A percentile compares a stretch with the other conserved stretches of the same genome.
Evolutionary conservation across 2,797 vertebrate species (phyloP).

Genomic region (Catamblyrhynchus diadema): DNA sequence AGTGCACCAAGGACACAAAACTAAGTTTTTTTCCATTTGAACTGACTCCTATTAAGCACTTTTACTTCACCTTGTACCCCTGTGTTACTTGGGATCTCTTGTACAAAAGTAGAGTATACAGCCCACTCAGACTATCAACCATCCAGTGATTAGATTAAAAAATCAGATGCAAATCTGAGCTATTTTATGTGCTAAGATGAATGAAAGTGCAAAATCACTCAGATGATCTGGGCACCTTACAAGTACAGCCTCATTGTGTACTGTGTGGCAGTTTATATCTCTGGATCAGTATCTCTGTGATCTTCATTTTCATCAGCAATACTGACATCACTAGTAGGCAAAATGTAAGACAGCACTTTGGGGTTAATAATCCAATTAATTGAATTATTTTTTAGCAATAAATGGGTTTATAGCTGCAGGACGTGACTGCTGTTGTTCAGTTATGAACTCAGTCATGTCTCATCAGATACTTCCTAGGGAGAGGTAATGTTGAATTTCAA

Average conservation of each 20-base stretch:
- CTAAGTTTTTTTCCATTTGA: neutral
- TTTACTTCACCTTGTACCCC: rapidly evolving
- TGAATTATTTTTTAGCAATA: neutral
- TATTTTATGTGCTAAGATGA: neutral
- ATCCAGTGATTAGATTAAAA: neutral
- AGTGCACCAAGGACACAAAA: neutral
- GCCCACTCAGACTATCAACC: neutral
- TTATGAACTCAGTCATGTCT: neutral
- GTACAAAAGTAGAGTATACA: neutral
- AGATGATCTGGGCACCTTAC: neutral
- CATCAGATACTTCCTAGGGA: neutral
- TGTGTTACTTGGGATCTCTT: neutral
- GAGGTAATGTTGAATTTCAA: neutral
- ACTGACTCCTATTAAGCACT: neutral
- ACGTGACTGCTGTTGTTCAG: neutral
- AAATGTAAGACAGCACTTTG: neutral
- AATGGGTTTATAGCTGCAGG: neutral
- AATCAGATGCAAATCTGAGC: neutral
- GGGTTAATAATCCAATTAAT: neutral
- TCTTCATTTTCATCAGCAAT: neutral
- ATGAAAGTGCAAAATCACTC: neutral
- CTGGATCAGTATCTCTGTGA: neutral
- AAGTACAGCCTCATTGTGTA: neutral
- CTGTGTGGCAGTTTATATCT: neutral
- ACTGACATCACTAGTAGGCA: neutral